phyloP scores from a whole-genome alignment of 2,797 vertebrate genomes.

The Crotalus adamanteus region DNA sequence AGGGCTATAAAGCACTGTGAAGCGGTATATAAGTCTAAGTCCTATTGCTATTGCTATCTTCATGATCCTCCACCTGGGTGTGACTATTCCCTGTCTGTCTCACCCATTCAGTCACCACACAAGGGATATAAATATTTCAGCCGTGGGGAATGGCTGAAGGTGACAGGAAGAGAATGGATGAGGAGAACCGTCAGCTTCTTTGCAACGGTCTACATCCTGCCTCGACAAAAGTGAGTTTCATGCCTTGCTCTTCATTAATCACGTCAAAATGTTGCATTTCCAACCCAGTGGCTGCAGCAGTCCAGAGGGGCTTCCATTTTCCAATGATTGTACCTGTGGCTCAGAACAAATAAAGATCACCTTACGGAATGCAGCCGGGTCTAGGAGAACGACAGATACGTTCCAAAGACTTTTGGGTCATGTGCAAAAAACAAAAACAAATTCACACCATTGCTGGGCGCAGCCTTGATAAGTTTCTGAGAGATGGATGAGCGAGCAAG shows the following conservation, averaged over 20 bases:
- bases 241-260: constrained; percentile 79
- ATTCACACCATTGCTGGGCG: constrained; percentile 47
- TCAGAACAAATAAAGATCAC: constrained; percentile 77
- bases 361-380: constrained; percentile 65
- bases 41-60: neutral
- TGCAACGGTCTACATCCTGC: constrained; percentile 43
- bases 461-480: constrained; percentile 39
- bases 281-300: constrained; percentile 62
- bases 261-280: constrained; percentile 66
- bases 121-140: neutral
- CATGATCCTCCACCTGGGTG: neutral
- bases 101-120: constrained; percentile 6
- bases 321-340: constrained; percentile 70
- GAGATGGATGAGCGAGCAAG: constrained; percentile 57
- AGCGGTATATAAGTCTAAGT: too few species aligned
- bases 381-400: constrained; percentile 54
- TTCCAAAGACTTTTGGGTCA: constrained; percentile 52
- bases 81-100: neutral
- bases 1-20: too few species aligned
- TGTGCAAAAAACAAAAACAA: neutral
- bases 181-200: constrained; percentile 31
- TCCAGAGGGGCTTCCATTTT: constrained; percentile 70
- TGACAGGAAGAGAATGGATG: constrained; percentile 39
- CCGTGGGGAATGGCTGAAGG: neutral
- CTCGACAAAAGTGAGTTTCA: constrained; percentile 60